phyloP scores from a whole-genome alignment of 2,797 vertebrate species.

The Sebastes iracundus region DNA sequence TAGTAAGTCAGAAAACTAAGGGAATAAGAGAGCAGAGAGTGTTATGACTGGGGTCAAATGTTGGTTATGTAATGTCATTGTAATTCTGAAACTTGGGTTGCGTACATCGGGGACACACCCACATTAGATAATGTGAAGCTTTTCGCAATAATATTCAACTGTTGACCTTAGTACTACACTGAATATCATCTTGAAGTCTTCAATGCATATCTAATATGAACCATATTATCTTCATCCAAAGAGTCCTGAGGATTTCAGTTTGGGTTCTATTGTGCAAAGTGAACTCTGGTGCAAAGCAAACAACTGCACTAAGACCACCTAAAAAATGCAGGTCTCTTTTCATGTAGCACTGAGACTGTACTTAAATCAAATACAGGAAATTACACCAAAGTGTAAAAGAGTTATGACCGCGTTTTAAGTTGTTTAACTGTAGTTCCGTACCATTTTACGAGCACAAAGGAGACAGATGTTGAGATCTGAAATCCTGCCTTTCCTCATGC shows the following conservation, averaged over 20 bases:
- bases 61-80: not conserved
- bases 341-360: not conserved
- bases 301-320: not conserved
- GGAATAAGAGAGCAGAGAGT: not conserved
- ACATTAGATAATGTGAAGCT: slow-evolving; percentile 12
- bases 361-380: slow-evolving; percentile 11
- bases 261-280: not conserved
- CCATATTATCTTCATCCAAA: not conserved
- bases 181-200: not conserved
- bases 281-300: not conserved
- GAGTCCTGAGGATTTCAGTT: not conserved
- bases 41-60: slow-evolving; percentile 6
- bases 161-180: not conserved
- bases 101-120: slow-evolving; percentile 24
- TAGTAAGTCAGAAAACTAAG: not conserved
- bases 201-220: slow-evolving; percentile 7
- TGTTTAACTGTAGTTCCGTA: slow-evolving; percentile 2
- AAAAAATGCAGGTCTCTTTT: not conserved
- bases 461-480: slow-evolving; percentile 43
- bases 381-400: not conserved
- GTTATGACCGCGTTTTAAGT: not conserved
- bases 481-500: slow-evolving; percentile 33
- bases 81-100: not conserved
- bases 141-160: not conserved
- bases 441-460: not conserved